Base-by-base conservation (phyloP, 2,113 vertebrate genomes). In the Dendrocopos noguchii region DNA sequence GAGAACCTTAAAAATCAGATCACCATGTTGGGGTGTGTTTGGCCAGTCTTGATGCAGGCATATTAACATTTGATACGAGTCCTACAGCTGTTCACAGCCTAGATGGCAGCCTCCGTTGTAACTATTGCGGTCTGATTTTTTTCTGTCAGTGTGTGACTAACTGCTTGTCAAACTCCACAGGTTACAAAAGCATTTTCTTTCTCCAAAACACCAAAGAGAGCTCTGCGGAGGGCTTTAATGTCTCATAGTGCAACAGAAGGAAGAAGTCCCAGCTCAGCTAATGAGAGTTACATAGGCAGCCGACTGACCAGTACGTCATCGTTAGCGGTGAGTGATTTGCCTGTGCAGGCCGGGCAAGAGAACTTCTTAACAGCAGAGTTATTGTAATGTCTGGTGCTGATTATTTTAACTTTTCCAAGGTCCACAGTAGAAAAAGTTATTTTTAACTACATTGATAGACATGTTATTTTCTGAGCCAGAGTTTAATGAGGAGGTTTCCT, bases 171-270 rank as follows among this genome's bases (percentile, higher is more conserved):
- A 63, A 80, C 61, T 80, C 60, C 87, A 27, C 91, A 99, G 99
- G 99, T 99, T 68, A 99, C 99, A 1, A 97, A 99, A 95, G 99
- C 98, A 0, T 99, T 99, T 93, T 99, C 99, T 25, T 99, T 99
- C 95, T 98, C 98, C 5, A 99, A 99, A 97, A 99, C 99, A 8
- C 99, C 99, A 2, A 99, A 98, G 97, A 98, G 98, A 96, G 98
- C 98, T 36, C 98, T 99, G 19, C 99, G 98, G 95, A 97, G 98
- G 95, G 98, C 99, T 36, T 97, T 99, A 65, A 96, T 99, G 98
- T 97, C 98, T 0, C 98, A 97, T 36, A 98, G 96, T 39, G 98
- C 98, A 16, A 97, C 97, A 5, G 99, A 99, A 46, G 98, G 98
- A 81, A 98, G 97, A 92, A 98, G 98, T 75, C 98, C 98, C 83